Evolutionary conservation across 1,140 invertebrate species (phyloP), one percentile per base, ranked within the genome.

Genomic region (Drosophila dunni): DNA sequence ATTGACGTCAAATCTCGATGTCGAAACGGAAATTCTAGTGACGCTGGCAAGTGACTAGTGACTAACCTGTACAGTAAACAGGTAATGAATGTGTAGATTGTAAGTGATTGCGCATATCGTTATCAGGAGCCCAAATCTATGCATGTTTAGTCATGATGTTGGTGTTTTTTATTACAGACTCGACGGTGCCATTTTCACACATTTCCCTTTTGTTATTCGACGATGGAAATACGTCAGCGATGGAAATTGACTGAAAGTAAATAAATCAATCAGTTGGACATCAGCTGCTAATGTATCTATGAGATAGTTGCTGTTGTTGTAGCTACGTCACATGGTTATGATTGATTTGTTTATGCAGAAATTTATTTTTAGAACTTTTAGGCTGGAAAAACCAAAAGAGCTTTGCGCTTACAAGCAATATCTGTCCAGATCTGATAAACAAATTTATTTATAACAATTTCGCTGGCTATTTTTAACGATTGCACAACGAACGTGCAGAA

Each of bases 251-350:
- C 17, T 38, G 10, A 13, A 51, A 51, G 66, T 79, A 72, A 88
- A 85, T 79, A 79, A 88, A 85, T 85, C 83, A 78, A 76, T 82
- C 82, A 76, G 42, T 75, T 34, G 63, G 11, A 10, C 60, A 61
- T 54, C 56, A 60, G 8, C 38, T 9, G 7, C 17, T 10, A 17
- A 45, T 45, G 13, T 45, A 45, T 45, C n/a, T 45, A 45, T 36
- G 13, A 45, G n/a, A 9, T n/a, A 33, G 50, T 17, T 57, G 29
- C 42, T 44, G 50, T 17, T 57, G 29, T 54, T 45, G 24, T 29
- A 36, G 11, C 29, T 40, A 56, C 54, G 65, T 51, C 56, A 40
- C 42, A 48, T 20, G 17, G 24, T 13, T 42, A 74, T 74, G 71
- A 74, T 74, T 56, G 71, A 74, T 74, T 69, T 69, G 65, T 54